A percentile compares a stretch with the other conserved stretches of the same genome.
phyloP scores from a whole-genome alignment of 2,888 invertebrate species.

The Sinotaia quadrata region DNA sequence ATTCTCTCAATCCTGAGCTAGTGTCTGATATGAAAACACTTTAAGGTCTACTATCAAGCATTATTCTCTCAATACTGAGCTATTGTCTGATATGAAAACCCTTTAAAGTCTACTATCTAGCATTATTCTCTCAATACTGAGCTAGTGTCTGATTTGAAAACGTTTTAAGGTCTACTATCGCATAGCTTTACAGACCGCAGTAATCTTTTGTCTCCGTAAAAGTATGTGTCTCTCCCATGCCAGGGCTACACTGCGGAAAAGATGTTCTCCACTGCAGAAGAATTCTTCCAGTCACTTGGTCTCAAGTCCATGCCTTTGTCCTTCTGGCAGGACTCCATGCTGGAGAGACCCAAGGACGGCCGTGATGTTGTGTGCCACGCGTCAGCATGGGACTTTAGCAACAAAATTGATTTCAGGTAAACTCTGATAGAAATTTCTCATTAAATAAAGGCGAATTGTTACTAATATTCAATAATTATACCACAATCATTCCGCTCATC shows the following conservation, averaged over 20 bases:
- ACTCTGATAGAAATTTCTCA: too few relatives aligned
- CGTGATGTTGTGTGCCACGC: conserved; percentile 80
- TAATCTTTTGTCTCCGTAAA: neutral
- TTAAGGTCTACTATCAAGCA: too few relatives aligned
- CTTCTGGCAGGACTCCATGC: conserved; percentile 88
- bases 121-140: too few relatives aligned
- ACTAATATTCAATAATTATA: too few relatives aligned
- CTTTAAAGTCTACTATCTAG: too few relatives aligned
- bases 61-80: too few relatives aligned
- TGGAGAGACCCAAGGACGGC: conserved; percentile 82
- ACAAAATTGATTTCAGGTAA: conserved; percentile 88
- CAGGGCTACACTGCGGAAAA: conserved; percentile 73
- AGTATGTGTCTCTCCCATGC: neutral
- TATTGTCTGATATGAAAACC: too few relatives aligned
- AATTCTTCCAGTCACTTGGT: conserved; percentile 71
- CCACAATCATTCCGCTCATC: too few relatives aligned
- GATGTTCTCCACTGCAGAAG: conserved; percentile 74
- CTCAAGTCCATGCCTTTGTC: conserved; percentile 85
- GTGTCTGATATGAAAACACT: too few relatives aligned
- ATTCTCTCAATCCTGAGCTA: too few relatives aligned
- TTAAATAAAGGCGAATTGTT: too few relatives aligned
- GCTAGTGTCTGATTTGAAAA: too few relatives aligned
- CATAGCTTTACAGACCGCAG: neutral
- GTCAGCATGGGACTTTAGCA: conserved; percentile 90
- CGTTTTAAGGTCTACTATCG: neutral